Percentiles rank a stretch among this genome's conserved stretches.
Conservation (phyloP, 2,797 vertebrate species). For the Hyperoplus immaculatus region DNA sequence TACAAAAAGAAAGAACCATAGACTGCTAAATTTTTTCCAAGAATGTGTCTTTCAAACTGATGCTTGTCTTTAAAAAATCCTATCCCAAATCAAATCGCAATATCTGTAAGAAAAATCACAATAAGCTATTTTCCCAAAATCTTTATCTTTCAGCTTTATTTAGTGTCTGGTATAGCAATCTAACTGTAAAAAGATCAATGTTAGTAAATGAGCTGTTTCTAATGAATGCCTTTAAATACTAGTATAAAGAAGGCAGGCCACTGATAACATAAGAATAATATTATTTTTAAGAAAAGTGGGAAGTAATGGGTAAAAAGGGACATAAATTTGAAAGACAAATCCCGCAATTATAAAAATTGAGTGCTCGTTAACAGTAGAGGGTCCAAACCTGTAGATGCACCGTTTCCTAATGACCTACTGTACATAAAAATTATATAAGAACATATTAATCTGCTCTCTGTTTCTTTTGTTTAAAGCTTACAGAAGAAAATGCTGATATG, state of each 20-base stretch:
- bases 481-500: slow-evolving; percentile 54
- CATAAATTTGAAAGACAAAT: not conserved
- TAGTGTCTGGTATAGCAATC: too few relatives aligned
- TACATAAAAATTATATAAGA: slow-evolving; percentile 55
- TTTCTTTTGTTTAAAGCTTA: slow-evolving; percentile 22
- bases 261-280: slow-evolving; percentile 5
- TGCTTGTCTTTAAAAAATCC: too few relatives aligned
- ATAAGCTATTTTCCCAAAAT: too few relatives aligned
- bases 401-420: slow-evolving; percentile 26
- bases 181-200: not conserved
- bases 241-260: not conserved
- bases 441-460: slow-evolving; percentile 16
- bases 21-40: too few relatives aligned
- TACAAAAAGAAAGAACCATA: too few relatives aligned
- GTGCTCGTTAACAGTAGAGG: not conserved
- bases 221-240: slow-evolving; percentile 12
- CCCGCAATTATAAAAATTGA: not conserved
- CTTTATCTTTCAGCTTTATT: too few relatives aligned
- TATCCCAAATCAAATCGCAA: too few relatives aligned
- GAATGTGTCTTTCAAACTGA: too few relatives aligned
- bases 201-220: not conserved
- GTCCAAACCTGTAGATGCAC: slow-evolving; percentile 8
- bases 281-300: not conserved
- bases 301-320: slow-evolving; percentile 11
- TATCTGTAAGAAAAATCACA: too few relatives aligned